These are phyloP conservation scores for Spea multiplicata DNA, from an alignment of 2,113 vertebrate genomes.

Conservation along the genomic window DNA sequence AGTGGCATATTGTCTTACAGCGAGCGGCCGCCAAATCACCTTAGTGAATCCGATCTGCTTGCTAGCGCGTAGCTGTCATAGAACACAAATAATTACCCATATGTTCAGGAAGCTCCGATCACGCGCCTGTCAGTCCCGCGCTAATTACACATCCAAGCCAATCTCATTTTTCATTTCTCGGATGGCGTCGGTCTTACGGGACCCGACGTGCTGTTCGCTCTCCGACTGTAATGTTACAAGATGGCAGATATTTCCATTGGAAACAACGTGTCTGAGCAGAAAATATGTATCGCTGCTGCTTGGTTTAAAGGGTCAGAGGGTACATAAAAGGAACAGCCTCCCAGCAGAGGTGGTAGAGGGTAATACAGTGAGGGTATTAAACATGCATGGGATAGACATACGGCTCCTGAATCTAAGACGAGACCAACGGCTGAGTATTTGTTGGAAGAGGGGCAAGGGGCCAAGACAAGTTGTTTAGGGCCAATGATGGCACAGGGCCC, in stretches of 20 bases:
- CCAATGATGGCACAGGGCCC: no score
- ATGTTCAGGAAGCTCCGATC: conserved; percentile 57
- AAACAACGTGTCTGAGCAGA: conserved; percentile 51
- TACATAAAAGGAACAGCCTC: no score
- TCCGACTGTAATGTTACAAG: conserved; percentile 48
- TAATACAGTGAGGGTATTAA: no score
- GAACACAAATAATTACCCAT: conserved; percentile 62
- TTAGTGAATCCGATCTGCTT: conserved; percentile 43
- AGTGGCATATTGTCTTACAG: conserved; percentile 36
- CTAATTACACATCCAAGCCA: conserved; percentile 59
- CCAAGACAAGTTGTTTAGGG: no score
- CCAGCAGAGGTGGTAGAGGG: no score
- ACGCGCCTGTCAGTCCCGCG: conserved; percentile 53
- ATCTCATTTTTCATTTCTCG: conserved; percentile 59
- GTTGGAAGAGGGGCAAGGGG: no score
- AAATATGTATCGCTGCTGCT: conserved; percentile 26
- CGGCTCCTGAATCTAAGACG: no score
- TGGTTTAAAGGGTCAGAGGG: no score
- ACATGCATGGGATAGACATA: no score
- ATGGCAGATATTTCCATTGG: conserved; percentile 57
- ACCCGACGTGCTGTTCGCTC: conserved; percentile 62
- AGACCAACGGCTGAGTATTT: no score
- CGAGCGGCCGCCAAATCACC: conserved; percentile 29
- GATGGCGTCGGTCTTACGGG: conserved; percentile 56
- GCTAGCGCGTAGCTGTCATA: conserved; percentile 53